phyloP scores from a whole-genome alignment of 2,797 vertebrate genomes.

The Sebastes vulpes region DNA sequence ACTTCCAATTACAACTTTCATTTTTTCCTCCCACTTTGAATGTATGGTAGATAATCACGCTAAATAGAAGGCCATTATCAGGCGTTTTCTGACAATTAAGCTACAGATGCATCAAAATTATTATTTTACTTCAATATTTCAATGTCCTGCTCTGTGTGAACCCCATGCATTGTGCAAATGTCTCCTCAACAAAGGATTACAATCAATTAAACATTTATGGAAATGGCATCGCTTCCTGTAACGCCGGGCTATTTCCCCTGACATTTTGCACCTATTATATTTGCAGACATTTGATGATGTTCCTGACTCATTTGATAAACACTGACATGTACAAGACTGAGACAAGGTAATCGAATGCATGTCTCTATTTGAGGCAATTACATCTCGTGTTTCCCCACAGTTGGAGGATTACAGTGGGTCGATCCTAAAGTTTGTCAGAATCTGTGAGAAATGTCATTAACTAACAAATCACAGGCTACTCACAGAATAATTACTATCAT shows the following conservation, averaged over 20 bases:
- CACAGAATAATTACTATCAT: conserved; percentile 87
- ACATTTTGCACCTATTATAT: conserved; percentile 97
- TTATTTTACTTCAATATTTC: conserved; percentile 80
- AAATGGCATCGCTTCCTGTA: conserved; percentile 94
- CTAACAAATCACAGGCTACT: conserved; percentile 85
- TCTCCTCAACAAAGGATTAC: conserved; percentile 92
- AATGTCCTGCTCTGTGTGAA: conserved; percentile 76
- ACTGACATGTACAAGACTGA: conserved; percentile 89
- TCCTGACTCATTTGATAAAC: conserved; percentile 91
- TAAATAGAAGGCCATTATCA: conserved; percentile 70
- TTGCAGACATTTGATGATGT: conserved; percentile 90
- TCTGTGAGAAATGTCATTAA: conserved; percentile 86
- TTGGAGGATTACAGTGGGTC: conserved; percentile 79
- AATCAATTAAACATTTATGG: conserved; percentile 97
- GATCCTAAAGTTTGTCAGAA: conserved; percentile 74
- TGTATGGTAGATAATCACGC: conserved; percentile 56
- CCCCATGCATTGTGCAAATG: conserved; percentile 77
- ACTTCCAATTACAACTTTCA: conserved; percentile 50
- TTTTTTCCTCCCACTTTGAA: conserved; percentile 42
- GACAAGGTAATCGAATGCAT: conserved; percentile 86
- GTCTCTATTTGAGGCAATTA: conserved; percentile 84
- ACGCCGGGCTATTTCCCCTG: conserved; percentile 93
- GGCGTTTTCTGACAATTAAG: conserved; percentile 72
- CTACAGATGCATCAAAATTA: conserved; percentile 68
- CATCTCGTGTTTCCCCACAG: conserved; percentile 78